Evolutionary conservation across 2,888 invertebrate genomes (phyloP), one percentile per base, ranked within the genome.

Genomic region (Allygus modestus): DNA sequence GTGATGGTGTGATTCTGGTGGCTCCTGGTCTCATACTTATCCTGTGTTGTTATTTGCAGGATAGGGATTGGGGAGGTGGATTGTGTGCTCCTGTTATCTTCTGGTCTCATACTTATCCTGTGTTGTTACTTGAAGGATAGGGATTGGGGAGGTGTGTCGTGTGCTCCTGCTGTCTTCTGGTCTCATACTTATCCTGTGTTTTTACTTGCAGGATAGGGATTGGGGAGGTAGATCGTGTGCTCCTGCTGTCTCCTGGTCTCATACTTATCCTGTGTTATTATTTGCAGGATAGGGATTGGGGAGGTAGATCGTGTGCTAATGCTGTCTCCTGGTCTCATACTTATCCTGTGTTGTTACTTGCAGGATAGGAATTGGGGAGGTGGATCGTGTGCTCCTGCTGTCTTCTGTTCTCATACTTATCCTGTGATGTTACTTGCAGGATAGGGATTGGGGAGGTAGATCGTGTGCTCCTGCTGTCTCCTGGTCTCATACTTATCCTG

Each of bases 321-420:
- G 26, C n/a, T 4, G 17, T 20, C 26, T 37, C n/a, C n/a, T n/a
- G n/a, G n/a, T n/a, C 9, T 37, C 37, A 37, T 37, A 37, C 5
- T 37, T 37, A 37, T 37, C 9, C 5, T 37, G 4, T 37, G 4
- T 37, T 37, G 37, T 37, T n/a, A n/a, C n/a, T 65, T 54, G 15
- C 65, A 65, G 65, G 65, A 65, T 65, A 28, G 58, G 58, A 26
- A 31, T n/a, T 31, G 4, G 31, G 65, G 65, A 65, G 65, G 12
- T 65, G 65, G 65, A 28, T 28, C 31, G 65, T 11, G 2, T 28
- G 65, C 65, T 31, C 65, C 65, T 65, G 31, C 1, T 2, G 20
- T 7, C 65, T 65, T 28, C 65, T 65, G 15, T 2, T 28, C 28
- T 65, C 65, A n/a, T n/a, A n/a, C n/a, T n/a, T n/a, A n/a, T n/a